Conservation (phyloP, 92 coral and sea anemone species). For the Parazoanthus darwini region DNA sequence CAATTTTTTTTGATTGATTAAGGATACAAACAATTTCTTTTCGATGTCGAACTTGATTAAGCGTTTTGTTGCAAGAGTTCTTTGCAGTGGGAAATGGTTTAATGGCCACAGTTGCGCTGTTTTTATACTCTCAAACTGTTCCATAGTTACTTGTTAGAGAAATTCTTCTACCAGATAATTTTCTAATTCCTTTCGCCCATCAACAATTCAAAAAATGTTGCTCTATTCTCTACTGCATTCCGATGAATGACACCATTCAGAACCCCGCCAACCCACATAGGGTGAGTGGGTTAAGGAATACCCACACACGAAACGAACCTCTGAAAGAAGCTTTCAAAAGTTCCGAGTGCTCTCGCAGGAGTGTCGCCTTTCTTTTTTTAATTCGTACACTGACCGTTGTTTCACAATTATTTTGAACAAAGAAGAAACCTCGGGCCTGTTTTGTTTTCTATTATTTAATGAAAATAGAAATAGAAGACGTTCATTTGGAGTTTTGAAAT, state of each 20-base stretch:
- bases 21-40: background rate
- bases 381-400: background rate
- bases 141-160: background rate
- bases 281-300: background rate
- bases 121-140: background rate
- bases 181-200: constrained; percentile 24
- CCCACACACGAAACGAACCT: background rate
- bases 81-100: background rate
- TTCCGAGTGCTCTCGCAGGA: background rate
- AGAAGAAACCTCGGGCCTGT: background rate
- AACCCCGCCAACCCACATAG: background rate
- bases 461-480: too few species aligned
- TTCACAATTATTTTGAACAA: background rate
- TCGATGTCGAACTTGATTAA: too few species aligned
- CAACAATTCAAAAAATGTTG: background rate
- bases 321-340: background rate
- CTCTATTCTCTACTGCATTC: background rate
- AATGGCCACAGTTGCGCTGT: background rate
- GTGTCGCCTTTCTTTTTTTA: too few species aligned
- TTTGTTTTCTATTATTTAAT: background rate
- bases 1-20: background rate
- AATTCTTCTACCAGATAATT: background rate
- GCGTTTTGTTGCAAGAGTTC: background rate
- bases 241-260: background rate
- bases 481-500: too few species aligned